A percentile compares a stretch with the other conserved stretches of the same genome.
Conservation (phyloP, 2,113 vertebrate species). For the Notothenia rossii region DNA sequence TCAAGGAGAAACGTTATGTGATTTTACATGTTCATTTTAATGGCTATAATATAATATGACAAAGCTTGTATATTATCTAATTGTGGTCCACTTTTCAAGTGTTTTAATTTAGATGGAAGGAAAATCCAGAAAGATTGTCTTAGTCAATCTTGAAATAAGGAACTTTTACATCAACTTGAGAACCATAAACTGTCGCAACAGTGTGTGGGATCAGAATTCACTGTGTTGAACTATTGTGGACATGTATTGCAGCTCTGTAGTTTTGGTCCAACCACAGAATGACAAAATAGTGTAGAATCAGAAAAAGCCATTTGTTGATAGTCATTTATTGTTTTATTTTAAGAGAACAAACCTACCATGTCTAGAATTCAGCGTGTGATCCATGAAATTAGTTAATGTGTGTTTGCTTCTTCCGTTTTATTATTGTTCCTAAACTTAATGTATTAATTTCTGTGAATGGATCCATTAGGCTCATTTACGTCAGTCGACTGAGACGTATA, state of each 20-base stretch:
- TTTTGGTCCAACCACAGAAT: no score
- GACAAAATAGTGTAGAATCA: no score
- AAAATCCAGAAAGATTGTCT: not conserved
- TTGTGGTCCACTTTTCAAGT: not conserved
- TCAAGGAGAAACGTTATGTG: not conserved
- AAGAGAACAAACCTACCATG: not conserved
- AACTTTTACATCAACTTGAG: not conserved
- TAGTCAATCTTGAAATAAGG: not conserved
- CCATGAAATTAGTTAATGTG: not conserved
- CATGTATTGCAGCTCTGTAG: no score
- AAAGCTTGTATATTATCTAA: not conserved
- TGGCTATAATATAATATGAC: not conserved
- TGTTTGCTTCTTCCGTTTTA: not conserved
- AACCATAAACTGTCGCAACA: no score
- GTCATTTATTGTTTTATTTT: not conserved
- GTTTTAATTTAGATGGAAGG: conserved; percentile 10
- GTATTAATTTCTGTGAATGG: not conserved
- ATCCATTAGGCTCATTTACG: not conserved
- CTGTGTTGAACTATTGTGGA: no score
- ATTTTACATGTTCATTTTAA: not conserved
- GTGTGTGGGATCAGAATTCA: no score
- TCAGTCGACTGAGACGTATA: conserved; percentile 2
- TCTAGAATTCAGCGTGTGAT: not conserved
- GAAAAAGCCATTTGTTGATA: not conserved
- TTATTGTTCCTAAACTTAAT: not conserved